A percentile compares a stretch with the other conserved stretches of the same genome.
Evolutionary conservation across 1,140 invertebrate genomes (phyloP).

Genomic region (Hormaphis cornu): DNA sequence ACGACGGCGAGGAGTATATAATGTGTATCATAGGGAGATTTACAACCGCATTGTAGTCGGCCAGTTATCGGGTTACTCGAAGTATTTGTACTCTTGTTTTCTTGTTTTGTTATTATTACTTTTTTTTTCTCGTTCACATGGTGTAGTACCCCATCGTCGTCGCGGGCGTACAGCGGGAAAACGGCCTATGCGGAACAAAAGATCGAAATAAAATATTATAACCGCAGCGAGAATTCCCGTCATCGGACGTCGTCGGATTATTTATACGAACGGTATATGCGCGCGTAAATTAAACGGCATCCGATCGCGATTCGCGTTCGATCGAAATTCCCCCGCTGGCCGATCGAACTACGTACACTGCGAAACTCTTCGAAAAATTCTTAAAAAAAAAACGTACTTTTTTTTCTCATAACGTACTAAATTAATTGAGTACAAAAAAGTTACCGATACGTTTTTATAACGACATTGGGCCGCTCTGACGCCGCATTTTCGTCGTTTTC

Average conservation of each 20-base stretch:
- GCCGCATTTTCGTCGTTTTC: too few relatives aligned
- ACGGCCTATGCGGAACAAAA: neutral
- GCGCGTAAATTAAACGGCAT: constrained; percentile 10
- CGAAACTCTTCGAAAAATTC: too few relatives aligned
- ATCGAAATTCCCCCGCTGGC: too few relatives aligned
- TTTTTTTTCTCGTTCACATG: too few relatives aligned
- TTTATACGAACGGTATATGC: neutral
- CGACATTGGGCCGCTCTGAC: too few relatives aligned
- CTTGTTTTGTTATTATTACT: too few relatives aligned
- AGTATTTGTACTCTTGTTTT: constrained; percentile 4
- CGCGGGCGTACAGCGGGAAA: neutral
- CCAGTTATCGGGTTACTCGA: constrained; percentile 26
- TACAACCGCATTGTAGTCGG: constrained; percentile 29
- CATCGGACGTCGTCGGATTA: constrained; percentile 3
- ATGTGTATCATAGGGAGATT: constrained; percentile 22
- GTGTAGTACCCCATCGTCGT: neutral
- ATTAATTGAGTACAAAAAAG: too few relatives aligned
- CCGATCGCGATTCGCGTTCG: neutral
- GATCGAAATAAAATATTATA: neutral
- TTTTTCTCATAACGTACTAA: too few relatives aligned
- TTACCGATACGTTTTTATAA: too few relatives aligned
- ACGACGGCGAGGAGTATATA: neutral
- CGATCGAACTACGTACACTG: too few relatives aligned
- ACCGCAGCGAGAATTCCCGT: constrained; percentile 7
- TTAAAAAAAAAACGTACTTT: too few relatives aligned